A percentile compares a stretch with the other conserved stretches of the same genome.
Conservation (phyloP, 2,797 vertebrate species). For the Rhadinocentrus ornatus region DNA sequence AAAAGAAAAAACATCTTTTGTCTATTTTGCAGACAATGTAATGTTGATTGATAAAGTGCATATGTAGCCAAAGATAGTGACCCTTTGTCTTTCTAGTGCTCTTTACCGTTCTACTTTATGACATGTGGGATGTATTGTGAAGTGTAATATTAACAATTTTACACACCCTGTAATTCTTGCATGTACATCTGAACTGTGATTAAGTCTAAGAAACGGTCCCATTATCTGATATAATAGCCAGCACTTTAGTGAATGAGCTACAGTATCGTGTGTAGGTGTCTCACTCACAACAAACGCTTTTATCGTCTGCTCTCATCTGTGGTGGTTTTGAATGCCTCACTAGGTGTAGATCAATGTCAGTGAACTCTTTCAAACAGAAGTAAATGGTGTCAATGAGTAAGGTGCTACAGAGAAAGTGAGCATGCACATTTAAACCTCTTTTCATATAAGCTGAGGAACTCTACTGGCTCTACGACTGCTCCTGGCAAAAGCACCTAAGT, state of each 20-base stretch:
- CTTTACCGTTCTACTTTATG: no score
- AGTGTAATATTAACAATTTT: background rate
- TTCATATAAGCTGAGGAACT: slow-evolving; percentile 39
- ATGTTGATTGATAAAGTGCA: background rate
- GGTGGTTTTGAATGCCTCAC: slow-evolving; percentile 43
- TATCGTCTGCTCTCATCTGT: slow-evolving; percentile 36
- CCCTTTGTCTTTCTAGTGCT: background rate
- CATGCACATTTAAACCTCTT: slow-evolving; percentile 23
- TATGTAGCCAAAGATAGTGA: background rate
- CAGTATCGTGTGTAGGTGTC: slow-evolving; percentile 17
- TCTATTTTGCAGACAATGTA: no score
- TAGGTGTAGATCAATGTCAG: slow-evolving; percentile 66
- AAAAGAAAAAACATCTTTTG: no score
- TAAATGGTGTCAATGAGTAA: slow-evolving; percentile 48
- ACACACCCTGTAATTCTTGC: background rate
- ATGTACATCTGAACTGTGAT: slow-evolving; percentile 10
- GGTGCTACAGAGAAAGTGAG: slow-evolving; percentile 29
- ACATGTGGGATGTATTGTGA: no score
- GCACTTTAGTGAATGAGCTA: slow-evolving; percentile 45
- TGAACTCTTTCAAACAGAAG: slow-evolving; percentile 42
- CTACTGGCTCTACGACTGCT: slow-evolving; percentile 19
- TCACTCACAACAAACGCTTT: slow-evolving; percentile 36
- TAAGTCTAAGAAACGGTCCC: background rate
- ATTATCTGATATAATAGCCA: slow-evolving; percentile 30
- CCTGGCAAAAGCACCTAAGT: background rate